Evolutionary conservation across 2,888 invertebrate species (phyloP).

Genomic region (Nomada lathburiana): DNA sequence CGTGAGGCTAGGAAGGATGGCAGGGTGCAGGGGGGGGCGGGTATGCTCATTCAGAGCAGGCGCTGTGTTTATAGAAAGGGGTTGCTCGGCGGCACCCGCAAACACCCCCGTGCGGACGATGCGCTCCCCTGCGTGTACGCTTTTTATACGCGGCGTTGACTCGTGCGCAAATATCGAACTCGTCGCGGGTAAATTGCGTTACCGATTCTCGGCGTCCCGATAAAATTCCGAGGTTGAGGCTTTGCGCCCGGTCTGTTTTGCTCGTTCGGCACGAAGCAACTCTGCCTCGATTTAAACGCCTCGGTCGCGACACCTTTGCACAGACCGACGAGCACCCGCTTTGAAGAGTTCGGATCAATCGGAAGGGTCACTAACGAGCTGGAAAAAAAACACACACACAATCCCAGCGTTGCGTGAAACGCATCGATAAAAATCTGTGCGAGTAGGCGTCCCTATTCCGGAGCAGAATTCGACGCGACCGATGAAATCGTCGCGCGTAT

Average conservation of each 20-base stretch:
- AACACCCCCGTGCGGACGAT: constrained; percentile 50
- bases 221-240: constrained; percentile 34
- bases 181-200: constrained; percentile 33
- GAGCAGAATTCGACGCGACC: not conserved
- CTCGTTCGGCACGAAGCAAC: not conserved
- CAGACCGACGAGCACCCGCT: too few relatives aligned
- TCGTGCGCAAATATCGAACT: constrained; percentile 37
- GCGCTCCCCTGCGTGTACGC: constrained; percentile 2
- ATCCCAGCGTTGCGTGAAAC: too few relatives aligned
- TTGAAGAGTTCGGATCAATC: too few relatives aligned
- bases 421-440: not conserved
- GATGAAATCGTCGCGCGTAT: not conserved
- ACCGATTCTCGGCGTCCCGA: constrained; percentile 19
- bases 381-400: not conserved
- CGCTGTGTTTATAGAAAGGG: constrained; percentile 74
- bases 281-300: constrained; percentile 5
- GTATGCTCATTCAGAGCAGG: constrained; percentile 69
- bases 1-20: constrained; percentile 34
- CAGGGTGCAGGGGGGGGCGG: constrained; percentile 17
- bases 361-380: not conserved
- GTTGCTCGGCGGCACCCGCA: constrained; percentile 60
- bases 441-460: not conserved
- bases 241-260: not conserved
- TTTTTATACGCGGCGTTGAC: constrained; percentile 32
- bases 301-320: too few relatives aligned